These are phyloP conservation scores for Akabosia matsudoensis DNA, from an alignment of 1,140 invertebrate genomes.

Conservation along the genomic window DNA sequence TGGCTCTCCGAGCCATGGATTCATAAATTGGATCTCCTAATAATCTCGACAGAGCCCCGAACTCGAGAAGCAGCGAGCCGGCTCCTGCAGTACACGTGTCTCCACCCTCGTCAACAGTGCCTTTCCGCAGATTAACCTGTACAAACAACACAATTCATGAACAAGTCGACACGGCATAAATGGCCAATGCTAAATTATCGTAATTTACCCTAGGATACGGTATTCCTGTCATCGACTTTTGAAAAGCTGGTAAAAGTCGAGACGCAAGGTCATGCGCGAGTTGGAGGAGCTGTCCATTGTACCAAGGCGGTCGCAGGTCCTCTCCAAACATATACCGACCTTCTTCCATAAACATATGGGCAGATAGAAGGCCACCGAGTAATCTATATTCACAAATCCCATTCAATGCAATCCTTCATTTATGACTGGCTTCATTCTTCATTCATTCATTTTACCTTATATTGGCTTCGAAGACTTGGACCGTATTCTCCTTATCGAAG, in stretches of 20 bases:
- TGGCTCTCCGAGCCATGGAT: slow-evolving; percentile 59
- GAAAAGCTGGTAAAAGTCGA: slow-evolving; percentile 62
- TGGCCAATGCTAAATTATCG: too few species aligned
- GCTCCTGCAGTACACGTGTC: slow-evolving; percentile 68
- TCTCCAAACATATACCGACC: slow-evolving; percentile 59
- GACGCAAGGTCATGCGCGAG: slow-evolving; percentile 63
- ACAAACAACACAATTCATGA: slow-evolving; percentile 15
- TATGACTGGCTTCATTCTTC: not conserved
- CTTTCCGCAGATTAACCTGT: slow-evolving; percentile 61
- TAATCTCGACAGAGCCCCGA: slow-evolving; percentile 63
- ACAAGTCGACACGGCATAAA: not conserved
- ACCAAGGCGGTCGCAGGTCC: slow-evolving; percentile 57
- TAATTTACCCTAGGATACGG: slow-evolving; percentile 61
- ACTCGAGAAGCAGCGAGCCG: slow-evolving; percentile 64
- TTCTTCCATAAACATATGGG: slow-evolving; percentile 66
- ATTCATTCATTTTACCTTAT: slow-evolving; percentile 56
- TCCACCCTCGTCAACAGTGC: slow-evolving; percentile 59
- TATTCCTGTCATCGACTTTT: slow-evolving; percentile 59
- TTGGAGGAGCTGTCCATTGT: slow-evolving; percentile 61
- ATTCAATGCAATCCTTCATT: not conserved
- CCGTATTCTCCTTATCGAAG: slow-evolving; percentile 64
- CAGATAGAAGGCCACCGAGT: slow-evolving; percentile 63
- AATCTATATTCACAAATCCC: slow-evolving; percentile 53
- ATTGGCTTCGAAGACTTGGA: slow-evolving; percentile 70
- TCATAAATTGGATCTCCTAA: slow-evolving; percentile 63